Base-by-base conservation (phyloP, 1,140 invertebrate species). In the Aphaenogaster ashmeadi region DNA sequence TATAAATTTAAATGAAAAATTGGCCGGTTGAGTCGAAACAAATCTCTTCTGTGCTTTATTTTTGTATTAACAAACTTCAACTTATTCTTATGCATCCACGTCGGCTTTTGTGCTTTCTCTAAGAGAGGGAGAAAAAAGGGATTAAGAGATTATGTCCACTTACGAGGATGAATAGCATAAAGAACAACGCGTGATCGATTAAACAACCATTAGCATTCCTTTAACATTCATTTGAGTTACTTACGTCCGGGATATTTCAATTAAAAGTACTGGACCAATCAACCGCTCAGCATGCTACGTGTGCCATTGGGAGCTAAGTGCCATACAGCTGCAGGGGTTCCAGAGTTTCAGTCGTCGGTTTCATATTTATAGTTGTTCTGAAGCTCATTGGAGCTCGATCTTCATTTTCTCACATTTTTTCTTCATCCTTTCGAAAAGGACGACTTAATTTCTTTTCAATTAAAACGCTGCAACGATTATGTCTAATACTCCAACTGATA, bases 221-320 rank as follows among this genome's bases (percentile, higher is more conserved):
- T 72, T 41, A 71, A 60, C 72, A n/a, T 87, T 89, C 86, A 41
- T 88, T 88, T 84, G 69, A 79, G 60, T 89, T 85, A 90, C 60
- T 86, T 77, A 91, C 92, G 90, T 92, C 92, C 92, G 89, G 92
- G 92, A 93, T 93, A 93, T 93, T 92, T 93, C 91, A 93, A 93
- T 93, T 93, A 93, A 91, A 91, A 90, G 77, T 83, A 78, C 80
- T 41, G 44, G 88, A 67, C 79, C 91, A 93, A 93, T 93, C 90
- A 91, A 75, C 75, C 62, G 85, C 78, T 56, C 89, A 87, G 86
- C 85, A 87, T 88, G 88, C 74, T 69, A 69, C 78, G 44, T 66
- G 87, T 87, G 83, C 78, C 67, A 87, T 88, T 88, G 87, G 88
- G 72, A 87, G 89, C 77, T 66, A 60, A 87, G 66, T 78, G 74